Evolutionary conservation across 2,113 vertebrate genomes (phyloP).

Genomic region (Beaufortia kweichowensis): DNA sequence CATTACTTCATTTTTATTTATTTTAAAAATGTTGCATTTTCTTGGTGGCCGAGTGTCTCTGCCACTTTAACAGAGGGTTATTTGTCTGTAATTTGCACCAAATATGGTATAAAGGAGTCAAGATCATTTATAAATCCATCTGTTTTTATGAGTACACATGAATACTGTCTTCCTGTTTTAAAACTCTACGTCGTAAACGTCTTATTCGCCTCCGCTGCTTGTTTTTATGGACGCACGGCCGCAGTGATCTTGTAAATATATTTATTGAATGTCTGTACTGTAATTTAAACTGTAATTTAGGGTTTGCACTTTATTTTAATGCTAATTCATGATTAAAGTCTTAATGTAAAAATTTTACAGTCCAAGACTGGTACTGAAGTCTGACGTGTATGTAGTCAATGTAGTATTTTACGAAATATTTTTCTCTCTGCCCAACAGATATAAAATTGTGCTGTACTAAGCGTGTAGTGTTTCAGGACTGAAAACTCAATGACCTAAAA

Average conservation of each 20-base stretch:
- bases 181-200: constrained; percentile 40
- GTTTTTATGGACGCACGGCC: constrained; percentile 32
- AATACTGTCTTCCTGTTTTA: constrained; percentile 57
- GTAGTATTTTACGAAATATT: too few species aligned
- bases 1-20: constrained; percentile 27
- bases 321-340: constrained; percentile 53
- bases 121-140: constrained; percentile 48
- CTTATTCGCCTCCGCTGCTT: constrained; percentile 41
- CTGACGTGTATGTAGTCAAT: too few species aligned
- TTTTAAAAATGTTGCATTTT: constrained; percentile 39
- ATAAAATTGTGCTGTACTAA: constrained; percentile 30
- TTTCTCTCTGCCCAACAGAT: constrained; percentile 52
- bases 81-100: constrained; percentile 39
- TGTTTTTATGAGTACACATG: constrained; percentile 39
- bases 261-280: constrained; percentile 55
- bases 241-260: constrained; percentile 47
- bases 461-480: background rate
- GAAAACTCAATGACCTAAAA: background rate
- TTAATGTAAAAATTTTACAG: constrained; percentile 50
- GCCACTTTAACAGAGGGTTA: constrained; percentile 9
- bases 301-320: constrained; percentile 58
- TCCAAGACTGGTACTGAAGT: constrained; percentile 8
- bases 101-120: constrained; percentile 48
- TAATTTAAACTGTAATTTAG: constrained; percentile 55
- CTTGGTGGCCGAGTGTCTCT: constrained; percentile 12